A percentile compares a stretch with the other conserved stretches of the same genome.
phyloP scores from a whole-genome alignment of 1,140 invertebrate genomes.

The Drosophila cardini region DNA sequence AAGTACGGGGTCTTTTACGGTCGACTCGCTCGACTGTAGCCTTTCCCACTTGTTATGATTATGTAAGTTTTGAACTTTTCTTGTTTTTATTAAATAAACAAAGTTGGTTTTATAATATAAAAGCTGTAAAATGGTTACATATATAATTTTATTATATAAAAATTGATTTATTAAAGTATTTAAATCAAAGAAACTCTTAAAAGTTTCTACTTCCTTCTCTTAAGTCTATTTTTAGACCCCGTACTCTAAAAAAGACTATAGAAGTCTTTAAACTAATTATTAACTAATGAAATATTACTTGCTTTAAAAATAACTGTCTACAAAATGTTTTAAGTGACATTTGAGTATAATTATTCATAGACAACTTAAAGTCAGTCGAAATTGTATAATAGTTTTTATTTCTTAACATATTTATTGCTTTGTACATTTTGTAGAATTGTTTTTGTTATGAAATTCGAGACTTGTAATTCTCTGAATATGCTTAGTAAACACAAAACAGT shows the following conservation, averaged over 20 bases:
- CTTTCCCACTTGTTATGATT: no score
- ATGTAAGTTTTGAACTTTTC: no score
- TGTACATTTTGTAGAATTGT: not conserved
- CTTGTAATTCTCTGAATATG: slow-evolving; percentile 25
- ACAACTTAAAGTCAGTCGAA: not conserved
- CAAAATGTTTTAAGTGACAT: not conserved
- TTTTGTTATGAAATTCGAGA: not conserved
- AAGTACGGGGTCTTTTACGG: no score
- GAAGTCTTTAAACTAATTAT: not conserved
- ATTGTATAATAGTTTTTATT: not conserved
- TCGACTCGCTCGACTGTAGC: no score
- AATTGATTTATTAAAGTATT: no score
- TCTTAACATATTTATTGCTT: not conserved
- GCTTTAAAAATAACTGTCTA: not conserved
- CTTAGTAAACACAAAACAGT: slow-evolving; percentile 2
- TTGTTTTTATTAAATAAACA: no score
- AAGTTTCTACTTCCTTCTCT: not conserved
- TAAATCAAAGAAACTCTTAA: not conserved
- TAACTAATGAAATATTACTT: not conserved
- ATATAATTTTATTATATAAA: no score
- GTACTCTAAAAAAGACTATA: no score
- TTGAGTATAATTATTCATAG: not conserved
- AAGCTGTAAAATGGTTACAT: no score
- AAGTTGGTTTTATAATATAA: no score
- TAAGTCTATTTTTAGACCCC: slow-evolving; percentile 5